Evolutionary conservation across 2,888 invertebrate genomes (phyloP).

Genomic region (Phlogophora meticulosa): DNA sequence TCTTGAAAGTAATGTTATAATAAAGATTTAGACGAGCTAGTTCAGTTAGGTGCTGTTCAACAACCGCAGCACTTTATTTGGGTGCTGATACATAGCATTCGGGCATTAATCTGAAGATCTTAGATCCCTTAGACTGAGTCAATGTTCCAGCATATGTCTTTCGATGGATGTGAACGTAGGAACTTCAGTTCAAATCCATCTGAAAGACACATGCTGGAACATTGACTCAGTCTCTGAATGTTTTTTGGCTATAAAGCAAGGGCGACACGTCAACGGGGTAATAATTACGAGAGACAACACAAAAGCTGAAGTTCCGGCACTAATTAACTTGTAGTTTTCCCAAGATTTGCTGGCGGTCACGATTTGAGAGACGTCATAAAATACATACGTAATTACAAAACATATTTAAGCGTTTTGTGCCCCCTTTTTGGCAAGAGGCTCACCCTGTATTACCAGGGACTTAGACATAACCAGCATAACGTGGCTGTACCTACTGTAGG

Average conservation of each 20-base stretch:
- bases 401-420: background rate
- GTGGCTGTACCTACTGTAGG: too few species aligned
- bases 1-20: conserved; percentile 26
- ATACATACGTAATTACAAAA: background rate
- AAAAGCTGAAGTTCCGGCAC: too few species aligned
- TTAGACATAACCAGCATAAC: too few species aligned
- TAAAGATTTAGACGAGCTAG: conserved; percentile 22
- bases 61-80: background rate
- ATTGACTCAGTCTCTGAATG: too few species aligned
- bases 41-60: background rate
- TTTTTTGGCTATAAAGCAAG: too few species aligned
- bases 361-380: background rate
- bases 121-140: background rate
- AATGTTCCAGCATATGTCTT: too few species aligned
- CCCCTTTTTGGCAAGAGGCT: too few species aligned
- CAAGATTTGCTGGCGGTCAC: background rate
- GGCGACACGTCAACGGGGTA: too few species aligned
- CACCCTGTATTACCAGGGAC: too few species aligned
- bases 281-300: background rate
- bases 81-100: background rate
- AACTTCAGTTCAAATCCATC: too few species aligned
- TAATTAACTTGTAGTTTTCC: background rate
- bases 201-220: too few species aligned
- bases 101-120: background rate
- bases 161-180: too few species aligned